Conservation (phyloP, 2,888 invertebrate species). For the Liopterus haemorrhoidalis region DNA sequence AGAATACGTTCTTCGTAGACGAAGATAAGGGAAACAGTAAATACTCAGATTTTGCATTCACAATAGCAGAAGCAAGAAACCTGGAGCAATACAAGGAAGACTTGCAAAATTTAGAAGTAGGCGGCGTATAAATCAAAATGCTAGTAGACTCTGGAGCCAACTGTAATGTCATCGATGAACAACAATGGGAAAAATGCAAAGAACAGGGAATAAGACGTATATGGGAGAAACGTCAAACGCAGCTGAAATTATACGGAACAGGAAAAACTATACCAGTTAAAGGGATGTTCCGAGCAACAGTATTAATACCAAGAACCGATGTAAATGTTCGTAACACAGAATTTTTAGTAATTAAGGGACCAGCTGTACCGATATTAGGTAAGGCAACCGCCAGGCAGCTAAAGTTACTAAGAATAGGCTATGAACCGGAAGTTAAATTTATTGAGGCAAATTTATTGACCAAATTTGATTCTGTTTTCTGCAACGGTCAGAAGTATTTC, state of each 20-base stretch:
- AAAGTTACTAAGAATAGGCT: too few relatives aligned
- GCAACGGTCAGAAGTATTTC: too few relatives aligned
- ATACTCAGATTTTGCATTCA: conserved; percentile 1
- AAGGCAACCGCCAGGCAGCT: too few relatives aligned
- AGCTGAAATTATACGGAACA: not conserved
- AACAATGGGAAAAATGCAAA: conserved; percentile 1
- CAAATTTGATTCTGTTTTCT: too few relatives aligned
- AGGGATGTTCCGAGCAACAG: not conserved
- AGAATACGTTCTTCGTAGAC: not conserved
- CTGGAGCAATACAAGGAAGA: not conserved
- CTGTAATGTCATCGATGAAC: conserved; percentile 1
- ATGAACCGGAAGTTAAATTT: too few relatives aligned
- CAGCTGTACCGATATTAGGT: too few relatives aligned
- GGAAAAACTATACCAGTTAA: not conserved
- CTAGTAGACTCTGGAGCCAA: not conserved
- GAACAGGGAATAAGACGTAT: not conserved
- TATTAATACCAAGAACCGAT: not conserved
- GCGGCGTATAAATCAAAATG: conserved; percentile 1
- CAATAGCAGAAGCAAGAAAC: not conserved
- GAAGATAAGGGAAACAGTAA: not conserved
- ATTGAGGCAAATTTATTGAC: too few relatives aligned
- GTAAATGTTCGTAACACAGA: too few relatives aligned
- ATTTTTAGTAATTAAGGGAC: too few relatives aligned
- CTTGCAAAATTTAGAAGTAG: not conserved
- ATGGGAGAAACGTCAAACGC: not conserved